Percentiles rank a stretch among this genome's conserved stretches.
These are phyloP conservation scores for Eilema sororculum DNA, from an alignment of 2,888 invertebrate species.

Conservation along the genomic window DNA sequence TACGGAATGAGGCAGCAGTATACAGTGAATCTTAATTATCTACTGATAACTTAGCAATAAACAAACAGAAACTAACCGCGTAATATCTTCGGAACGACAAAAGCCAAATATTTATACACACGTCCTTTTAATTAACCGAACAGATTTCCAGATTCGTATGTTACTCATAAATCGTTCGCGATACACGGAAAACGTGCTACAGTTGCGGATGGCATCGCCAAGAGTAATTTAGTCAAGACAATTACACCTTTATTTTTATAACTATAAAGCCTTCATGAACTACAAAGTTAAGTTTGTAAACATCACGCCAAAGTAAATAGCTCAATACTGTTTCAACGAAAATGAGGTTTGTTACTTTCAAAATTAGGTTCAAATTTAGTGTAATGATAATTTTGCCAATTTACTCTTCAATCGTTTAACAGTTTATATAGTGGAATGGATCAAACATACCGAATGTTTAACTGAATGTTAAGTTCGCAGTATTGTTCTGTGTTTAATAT, in stretches of 20 bases:
- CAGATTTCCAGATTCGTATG: constrained; percentile 48
- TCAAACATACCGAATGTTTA: constrained; percentile 34
- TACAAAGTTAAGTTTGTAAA: constrained; percentile 19
- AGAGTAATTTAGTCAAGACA: constrained; percentile 11
- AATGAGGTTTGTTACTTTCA: background rate
- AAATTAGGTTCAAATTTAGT: background rate
- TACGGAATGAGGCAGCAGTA: background rate
- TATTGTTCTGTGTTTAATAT: constrained; percentile 22
- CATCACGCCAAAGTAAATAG: constrained; percentile 5
- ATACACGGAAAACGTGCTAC: constrained; percentile 40
- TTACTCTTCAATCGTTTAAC: constrained; percentile 12
- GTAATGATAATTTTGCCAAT: constrained; percentile 9
- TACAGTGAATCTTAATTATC: background rate
- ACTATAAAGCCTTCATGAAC: constrained; percentile 4
- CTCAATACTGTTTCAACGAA: constrained; percentile 8
- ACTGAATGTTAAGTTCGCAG: constrained; percentile 24
- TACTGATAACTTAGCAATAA: background rate
- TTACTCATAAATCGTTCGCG: constrained; percentile 44
- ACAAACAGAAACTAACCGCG: constrained; percentile 23
- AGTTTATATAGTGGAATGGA: constrained; percentile 22
- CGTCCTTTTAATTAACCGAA: constrained; percentile 43
- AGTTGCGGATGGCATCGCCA: constrained; percentile 25
- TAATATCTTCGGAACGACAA: constrained; percentile 19
- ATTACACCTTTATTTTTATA: background rate
- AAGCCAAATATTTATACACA: constrained; percentile 22